Percentiles rank a stretch among this genome's conserved stretches.
Conservation (phyloP, 2,888 invertebrate species). For the Gymnocheta viridis region DNA sequence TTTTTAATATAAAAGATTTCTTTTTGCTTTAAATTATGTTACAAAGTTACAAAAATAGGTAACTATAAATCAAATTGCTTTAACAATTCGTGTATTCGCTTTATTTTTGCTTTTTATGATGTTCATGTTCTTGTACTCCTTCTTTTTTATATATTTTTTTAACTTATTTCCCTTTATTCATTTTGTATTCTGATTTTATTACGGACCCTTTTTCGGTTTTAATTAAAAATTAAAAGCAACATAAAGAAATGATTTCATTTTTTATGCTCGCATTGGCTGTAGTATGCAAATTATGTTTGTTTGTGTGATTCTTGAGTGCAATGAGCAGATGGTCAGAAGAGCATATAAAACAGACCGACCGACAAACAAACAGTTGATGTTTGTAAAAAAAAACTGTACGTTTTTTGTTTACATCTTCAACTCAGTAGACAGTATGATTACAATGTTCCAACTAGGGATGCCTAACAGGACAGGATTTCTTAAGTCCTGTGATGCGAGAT, state of each 20-base stretch:
- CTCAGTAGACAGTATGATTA: slow-evolving; percentile 10
- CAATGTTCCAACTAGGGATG: neutral
- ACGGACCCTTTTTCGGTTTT: slow-evolving; percentile 54
- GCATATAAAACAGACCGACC: neutral
- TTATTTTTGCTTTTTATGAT: slow-evolving; percentile 27
- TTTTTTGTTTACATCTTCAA: slow-evolving; percentile 9
- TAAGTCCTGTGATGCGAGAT: too few species aligned
- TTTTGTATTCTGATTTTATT: slow-evolving; percentile 60
- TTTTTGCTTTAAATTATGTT: neutral
- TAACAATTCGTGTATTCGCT: slow-evolving; percentile 46
- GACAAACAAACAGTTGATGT: neutral
- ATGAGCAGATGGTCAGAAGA: slow-evolving; percentile 9
- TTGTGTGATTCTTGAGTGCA: slow-evolving; percentile 12
- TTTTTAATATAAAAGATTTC: neutral
- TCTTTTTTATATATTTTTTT: slow-evolving; percentile 21
- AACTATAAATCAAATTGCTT: slow-evolving; percentile 59
- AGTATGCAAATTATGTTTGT: slow-evolving; percentile 48
- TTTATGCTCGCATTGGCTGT: slow-evolving; percentile 52
- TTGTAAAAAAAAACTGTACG: neutral
- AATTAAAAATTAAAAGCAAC: slow-evolving; percentile 66
- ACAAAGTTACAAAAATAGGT: neutral
- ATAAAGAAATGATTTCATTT: slow-evolving; percentile 62
- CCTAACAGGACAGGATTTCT: too few species aligned
- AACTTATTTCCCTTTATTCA: slow-evolving; percentile 24
- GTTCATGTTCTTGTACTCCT: neutral